These are phyloP conservation scores for Drosophila greeni DNA, from an alignment of 2,888 invertebrate genomes.

Conservation along the genomic window DNA sequence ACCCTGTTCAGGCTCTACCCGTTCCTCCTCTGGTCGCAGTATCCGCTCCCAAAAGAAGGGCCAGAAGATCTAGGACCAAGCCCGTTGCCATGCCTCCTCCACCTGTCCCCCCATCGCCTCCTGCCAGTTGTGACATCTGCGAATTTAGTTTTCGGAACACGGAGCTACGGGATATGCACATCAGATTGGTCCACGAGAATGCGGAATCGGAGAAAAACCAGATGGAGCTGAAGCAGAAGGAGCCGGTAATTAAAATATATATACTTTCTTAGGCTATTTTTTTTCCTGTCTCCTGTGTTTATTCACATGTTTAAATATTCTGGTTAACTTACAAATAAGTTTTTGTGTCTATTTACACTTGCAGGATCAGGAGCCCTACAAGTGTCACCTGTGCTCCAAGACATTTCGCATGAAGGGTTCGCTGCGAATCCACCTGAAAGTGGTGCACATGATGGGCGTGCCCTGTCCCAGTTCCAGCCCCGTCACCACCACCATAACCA, in stretches of 20 bases:
- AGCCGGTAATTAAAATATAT: conserved; percentile 2
- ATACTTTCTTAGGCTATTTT: too few relatives aligned
- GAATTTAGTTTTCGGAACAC: conserved; percentile 85
- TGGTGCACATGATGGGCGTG: conserved; percentile 82
- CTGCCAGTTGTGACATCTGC: conserved; percentile 83
- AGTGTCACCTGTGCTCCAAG: conserved; percentile 88
- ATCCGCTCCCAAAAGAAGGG: conserved; percentile 45
- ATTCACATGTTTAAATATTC: background rate
- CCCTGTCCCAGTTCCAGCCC: conserved; percentile 47
- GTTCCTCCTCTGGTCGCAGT: conserved; percentile 9
- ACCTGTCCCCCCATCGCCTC: conserved; percentile 14
- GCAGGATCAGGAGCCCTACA: conserved; percentile 69
- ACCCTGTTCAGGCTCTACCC: background rate
- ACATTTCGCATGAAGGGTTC: conserved; percentile 90
- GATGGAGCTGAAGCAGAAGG: conserved; percentile 3
- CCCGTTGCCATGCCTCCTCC: conserved; percentile 18
- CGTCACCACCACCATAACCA: conserved; percentile 24
- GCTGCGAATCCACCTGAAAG: conserved; percentile 88
- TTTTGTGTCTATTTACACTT: conserved; percentile 18
- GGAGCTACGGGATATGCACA: conserved; percentile 86
- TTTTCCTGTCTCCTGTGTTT: background rate
- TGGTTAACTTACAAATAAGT: too few relatives aligned
- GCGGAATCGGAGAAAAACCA: conserved; percentile 24
- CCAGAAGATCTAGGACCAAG: conserved; percentile 50
- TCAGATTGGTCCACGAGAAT: conserved; percentile 83